Percentiles rank a stretch among this genome's conserved stretches.
Evolutionary conservation across 2,888 invertebrate genomes (phyloP).

Genomic region (Tetrapedia diversipes): DNA sequence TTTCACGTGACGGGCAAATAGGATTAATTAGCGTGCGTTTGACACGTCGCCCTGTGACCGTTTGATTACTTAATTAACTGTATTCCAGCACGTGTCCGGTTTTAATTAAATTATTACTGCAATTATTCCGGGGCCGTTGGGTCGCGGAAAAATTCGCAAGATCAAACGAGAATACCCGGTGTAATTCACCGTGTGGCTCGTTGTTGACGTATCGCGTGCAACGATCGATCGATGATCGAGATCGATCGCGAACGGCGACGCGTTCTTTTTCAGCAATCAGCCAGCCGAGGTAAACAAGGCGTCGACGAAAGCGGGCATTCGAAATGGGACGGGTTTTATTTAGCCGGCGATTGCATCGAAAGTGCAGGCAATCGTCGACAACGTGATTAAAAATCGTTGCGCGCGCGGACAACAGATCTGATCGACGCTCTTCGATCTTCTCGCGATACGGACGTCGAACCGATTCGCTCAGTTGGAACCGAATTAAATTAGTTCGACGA

Average conservation of each 20-base stretch:
- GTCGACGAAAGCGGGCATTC: conserved; percentile 49
- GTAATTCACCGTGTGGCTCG: neutral
- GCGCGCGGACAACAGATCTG: too few relatives aligned
- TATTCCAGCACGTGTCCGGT: neutral
- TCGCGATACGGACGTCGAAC: neutral
- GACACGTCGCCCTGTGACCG: neutral
- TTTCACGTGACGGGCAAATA: neutral
- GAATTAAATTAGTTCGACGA: conserved; percentile 13
- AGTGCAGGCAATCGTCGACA: conserved; percentile 37
- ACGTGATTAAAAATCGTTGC: conserved; percentile 59
- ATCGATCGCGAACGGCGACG: conserved; percentile 12
- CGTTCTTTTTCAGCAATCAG: conserved; percentile 21
- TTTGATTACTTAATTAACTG: conserved; percentile 32
- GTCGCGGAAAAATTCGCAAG: neutral
- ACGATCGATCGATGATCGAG: conserved; percentile 27
- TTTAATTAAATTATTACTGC: conserved; percentile 29
- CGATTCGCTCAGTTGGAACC: conserved; percentile 17
- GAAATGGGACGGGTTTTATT: conserved; percentile 49
- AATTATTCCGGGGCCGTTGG: neutral
- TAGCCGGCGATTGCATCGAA: too few relatives aligned
- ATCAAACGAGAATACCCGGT: too few relatives aligned
- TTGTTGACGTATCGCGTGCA: neutral
- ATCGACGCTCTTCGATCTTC: too few relatives aligned
- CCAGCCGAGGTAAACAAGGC: conserved; percentile 38
- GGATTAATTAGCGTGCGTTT: conserved; percentile 25